Evolutionary conservation across 2,888 invertebrate genomes (phyloP), one percentile per base, ranked within the genome.

Genomic region (Liodrosophila aerea): DNA sequence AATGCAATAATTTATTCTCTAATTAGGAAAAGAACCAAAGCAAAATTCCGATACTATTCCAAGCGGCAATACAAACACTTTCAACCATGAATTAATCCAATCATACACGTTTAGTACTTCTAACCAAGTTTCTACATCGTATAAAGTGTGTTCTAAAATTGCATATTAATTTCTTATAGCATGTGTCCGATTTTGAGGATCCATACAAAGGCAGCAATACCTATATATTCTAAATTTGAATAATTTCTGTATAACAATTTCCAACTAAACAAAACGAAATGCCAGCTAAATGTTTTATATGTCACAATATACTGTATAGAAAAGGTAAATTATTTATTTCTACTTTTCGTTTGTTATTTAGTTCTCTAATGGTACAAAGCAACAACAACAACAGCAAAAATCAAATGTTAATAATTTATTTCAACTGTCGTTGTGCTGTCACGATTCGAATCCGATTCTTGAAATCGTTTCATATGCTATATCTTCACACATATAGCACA

Each of bases 201-300:
- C 93, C 90, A 83, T 91, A 92, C 91, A 93, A 89, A 87, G 88
- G 92, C 94, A 95, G 95, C 92, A 94, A 95, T 94, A 95, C 95
- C 89, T 95, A 95, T 93, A 95, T 95, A 93, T 95, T 92, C 92
- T 95, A 94, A 93, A 78, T 78, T 77, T 62, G 41, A 33, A 12
- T 4, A 4, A 33, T 65, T 64, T 76, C 67, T 81, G 71, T 67
- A 57, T 73, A 70, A 66, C 64, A 22, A 22, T 81, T 80, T 73
- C 58, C 61, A n/a, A 73, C 67, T 70, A 64, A 75, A 34, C 13
- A 34, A 57, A 58, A 44, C 49, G 39, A 59, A 39, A 67, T 69
- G 70, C 70, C 70, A 77, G 69, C 77, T 72, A 63, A 77, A 74
- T 81, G 81, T 81, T 81, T 64, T 52, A 69, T 85, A 69, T 85